A percentile compares a stretch with the other conserved stretches of the same genome.
Evolutionary conservation across 2,888 invertebrate genomes (phyloP).

Genomic region (Mechanitis mazaeus): DNA sequence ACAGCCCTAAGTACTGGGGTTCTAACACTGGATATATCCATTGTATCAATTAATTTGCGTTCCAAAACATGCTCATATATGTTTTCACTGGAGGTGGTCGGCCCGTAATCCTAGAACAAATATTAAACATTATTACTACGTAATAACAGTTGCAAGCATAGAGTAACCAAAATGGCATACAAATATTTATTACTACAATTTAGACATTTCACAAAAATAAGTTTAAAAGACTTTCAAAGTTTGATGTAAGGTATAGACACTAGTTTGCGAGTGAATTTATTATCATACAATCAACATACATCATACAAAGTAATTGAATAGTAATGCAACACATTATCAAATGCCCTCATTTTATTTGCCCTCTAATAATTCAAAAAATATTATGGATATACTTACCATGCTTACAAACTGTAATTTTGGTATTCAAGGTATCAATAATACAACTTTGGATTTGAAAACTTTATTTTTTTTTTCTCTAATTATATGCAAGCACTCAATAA

Average conservation of each 20-base stretch:
- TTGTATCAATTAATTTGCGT: slow-evolving; percentile 67
- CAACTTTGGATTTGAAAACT: slow-evolving; percentile 41
- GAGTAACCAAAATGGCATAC: not conserved
- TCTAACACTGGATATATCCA: slow-evolving; percentile 67
- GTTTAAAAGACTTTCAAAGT: slow-evolving; percentile 1
- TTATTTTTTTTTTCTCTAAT: slow-evolving; percentile 35
- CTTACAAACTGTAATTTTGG: slow-evolving; percentile 14
- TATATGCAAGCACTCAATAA: too few relatives aligned
- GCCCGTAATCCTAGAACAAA: slow-evolving; percentile 74
- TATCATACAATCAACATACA: slow-evolving; percentile 45
- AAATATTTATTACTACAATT: not conserved
- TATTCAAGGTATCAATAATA: slow-evolving; percentile 46
- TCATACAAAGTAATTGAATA: slow-evolving; percentile 27
- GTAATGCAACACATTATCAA: slow-evolving; percentile 34
- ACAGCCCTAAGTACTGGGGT: slow-evolving; percentile 66
- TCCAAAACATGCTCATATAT: slow-evolving; percentile 67
- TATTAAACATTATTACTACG: slow-evolving; percentile 21
- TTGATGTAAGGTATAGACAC: not conserved
- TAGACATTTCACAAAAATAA: not conserved
- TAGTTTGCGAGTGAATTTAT: slow-evolving; percentile 34
- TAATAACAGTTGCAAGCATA: slow-evolving; percentile 23
- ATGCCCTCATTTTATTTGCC: slow-evolving; percentile 38
- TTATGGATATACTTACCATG: slow-evolving; percentile 24
- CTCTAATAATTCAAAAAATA: slow-evolving; percentile 21
- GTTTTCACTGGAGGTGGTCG: slow-evolving; percentile 74